These are phyloP conservation scores for Amphimedon queenslandica DNA, from an alignment of 37 sponge, comb jelly and placozoan genomes.

Conservation along the genomic window DNA sequence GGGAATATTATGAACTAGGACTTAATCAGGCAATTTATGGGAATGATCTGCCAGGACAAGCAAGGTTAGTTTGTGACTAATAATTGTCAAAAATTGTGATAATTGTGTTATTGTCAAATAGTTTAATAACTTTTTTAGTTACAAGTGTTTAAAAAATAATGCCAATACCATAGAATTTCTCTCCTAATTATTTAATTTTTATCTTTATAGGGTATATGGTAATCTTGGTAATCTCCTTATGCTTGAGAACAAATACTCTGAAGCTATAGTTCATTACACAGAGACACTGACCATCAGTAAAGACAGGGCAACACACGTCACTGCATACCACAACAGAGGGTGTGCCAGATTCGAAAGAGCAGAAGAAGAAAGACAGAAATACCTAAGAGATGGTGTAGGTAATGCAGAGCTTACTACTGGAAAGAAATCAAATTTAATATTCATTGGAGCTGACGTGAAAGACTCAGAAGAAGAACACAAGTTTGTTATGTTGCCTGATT, in stretches of 20 bases:
- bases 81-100: too few relatives aligned
- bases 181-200: too few relatives aligned
- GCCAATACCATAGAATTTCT: too few relatives aligned
- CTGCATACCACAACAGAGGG: conserved; percentile 75
- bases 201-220: conserved; percentile 29
- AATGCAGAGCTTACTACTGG: neutral
- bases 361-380: conserved; percentile 17
- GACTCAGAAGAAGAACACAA: conserved; percentile 4
- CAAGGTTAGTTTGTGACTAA: conserved; percentile 6
- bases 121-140: too few relatives aligned
- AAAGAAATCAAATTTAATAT: neutral
- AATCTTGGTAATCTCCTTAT: conserved; percentile 69
- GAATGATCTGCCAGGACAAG: conserved; percentile 54
- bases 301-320: conserved; percentile 34
- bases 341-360: conserved; percentile 56
- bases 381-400: neutral
- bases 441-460: conserved; percentile 4
- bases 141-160: too few relatives aligned
- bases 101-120: too few relatives aligned
- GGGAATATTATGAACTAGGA: conserved; percentile 64
- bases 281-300: conserved; percentile 52
- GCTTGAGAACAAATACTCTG: conserved; percentile 37
- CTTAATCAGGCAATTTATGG: conserved; percentile 68
- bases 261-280: conserved; percentile 51
- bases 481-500: neutral